Percentiles rank a stretch among this genome's conserved stretches.
phyloP scores from a whole-genome alignment of 2,113 vertebrate genomes.

The Passer domesticus region DNA sequence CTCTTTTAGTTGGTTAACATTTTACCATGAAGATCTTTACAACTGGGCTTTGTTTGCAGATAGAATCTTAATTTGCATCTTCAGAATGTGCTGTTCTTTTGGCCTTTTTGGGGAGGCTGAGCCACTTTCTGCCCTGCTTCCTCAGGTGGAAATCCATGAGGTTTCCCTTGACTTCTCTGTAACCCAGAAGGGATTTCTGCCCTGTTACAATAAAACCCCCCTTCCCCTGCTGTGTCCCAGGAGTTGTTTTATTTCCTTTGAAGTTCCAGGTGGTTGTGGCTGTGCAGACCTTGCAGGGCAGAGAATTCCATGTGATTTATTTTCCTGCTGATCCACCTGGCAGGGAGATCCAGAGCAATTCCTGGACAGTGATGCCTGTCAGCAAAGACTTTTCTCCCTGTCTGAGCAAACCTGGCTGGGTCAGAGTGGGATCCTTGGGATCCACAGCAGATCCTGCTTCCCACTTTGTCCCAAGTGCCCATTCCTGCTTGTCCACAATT shows the following conservation, averaged over 20 bases:
- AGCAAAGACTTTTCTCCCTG: background rate
- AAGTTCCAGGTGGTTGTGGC: background rate
- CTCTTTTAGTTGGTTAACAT: background rate
- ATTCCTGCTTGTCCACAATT: background rate
- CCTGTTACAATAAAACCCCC: rapidly evolving
- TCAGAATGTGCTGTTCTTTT: background rate
- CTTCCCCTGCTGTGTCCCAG: background rate
- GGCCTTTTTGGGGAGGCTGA: background rate
- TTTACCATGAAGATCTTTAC: background rate
- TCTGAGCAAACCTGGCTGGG: background rate
- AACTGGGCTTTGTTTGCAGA: background rate
- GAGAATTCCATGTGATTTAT: background rate
- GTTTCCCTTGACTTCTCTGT: background rate
- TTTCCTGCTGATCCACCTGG: background rate
- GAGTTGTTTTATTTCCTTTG: background rate
- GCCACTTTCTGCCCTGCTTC: background rate
- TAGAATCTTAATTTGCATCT: background rate
- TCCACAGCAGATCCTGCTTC: background rate
- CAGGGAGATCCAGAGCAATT: background rate
- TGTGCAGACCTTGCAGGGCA: background rate
- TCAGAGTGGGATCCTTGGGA: background rate
- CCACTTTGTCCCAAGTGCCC: background rate
- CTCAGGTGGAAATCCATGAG: background rate
- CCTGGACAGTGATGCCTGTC: background rate
- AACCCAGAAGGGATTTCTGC: background rate